Conservation (phyloP, 2,113 vertebrate species). For the Lutjanus erythropterus region DNA sequence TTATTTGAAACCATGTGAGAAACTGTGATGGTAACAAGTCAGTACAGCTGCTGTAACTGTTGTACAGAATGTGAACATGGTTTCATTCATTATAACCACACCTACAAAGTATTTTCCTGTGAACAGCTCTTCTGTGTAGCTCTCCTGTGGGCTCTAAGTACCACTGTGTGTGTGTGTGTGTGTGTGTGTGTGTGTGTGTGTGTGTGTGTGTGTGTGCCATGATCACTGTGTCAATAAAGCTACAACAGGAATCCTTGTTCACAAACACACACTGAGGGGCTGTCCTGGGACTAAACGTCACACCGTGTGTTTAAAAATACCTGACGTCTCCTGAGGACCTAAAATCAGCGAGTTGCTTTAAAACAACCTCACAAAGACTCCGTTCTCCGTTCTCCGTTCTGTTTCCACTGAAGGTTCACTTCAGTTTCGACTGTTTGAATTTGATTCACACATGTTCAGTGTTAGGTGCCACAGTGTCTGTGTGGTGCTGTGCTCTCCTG, state of each 20-base stretch:
- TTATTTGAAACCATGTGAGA: neutral
- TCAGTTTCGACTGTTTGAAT: neutral
- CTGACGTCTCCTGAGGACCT: neutral
- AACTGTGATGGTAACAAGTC: neutral
- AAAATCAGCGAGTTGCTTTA: constrained; percentile 16
- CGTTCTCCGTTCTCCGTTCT: too few relatives aligned
- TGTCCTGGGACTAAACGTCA: constrained; percentile 6
- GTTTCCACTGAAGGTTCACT: neutral
- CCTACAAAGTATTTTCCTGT: constrained; percentile 7
- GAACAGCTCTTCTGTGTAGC: constrained; percentile 14
- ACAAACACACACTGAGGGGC: constrained; percentile 6
- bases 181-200: neutral
- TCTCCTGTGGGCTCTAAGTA: neutral
- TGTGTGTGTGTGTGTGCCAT: neutral
- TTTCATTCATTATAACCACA: constrained; percentile 1
- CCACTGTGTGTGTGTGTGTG: neutral
- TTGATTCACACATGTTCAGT: too few relatives aligned
- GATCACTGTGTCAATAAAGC: constrained; percentile 41
- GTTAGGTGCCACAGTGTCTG: too few relatives aligned
- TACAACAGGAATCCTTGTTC: constrained; percentile 22
- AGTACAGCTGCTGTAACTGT: neutral
- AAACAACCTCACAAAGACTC: constrained; percentile 1
- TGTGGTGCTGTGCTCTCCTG: too few relatives aligned
- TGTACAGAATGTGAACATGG: neutral
- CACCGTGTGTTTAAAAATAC: constrained; percentile 18